Evolutionary conservation across 2,797 vertebrate species (phyloP).

Genomic region (Aratinga solstitialis): DNA sequence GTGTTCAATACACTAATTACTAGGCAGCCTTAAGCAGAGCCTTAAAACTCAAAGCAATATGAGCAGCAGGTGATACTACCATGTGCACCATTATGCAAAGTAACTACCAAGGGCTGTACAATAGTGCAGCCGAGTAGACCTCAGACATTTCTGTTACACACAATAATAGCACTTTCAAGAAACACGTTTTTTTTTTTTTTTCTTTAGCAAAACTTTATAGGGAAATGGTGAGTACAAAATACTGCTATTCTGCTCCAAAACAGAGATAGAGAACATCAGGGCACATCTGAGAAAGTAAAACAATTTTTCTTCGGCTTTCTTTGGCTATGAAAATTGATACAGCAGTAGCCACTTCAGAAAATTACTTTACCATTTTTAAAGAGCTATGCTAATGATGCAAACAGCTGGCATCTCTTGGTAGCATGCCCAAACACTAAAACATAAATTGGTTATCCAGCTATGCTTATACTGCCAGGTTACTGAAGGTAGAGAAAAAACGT

Average conservation of each 20-base stretch:
- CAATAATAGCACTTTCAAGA: neutral
- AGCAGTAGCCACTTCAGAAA: neutral
- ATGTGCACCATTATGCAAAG: neutral
- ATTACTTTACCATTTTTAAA: neutral
- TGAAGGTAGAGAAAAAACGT: neutral
- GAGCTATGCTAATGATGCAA: neutral
- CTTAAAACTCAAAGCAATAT: neutral
- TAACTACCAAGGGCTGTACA: neutral
- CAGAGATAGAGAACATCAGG: neutral
- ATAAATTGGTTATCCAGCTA: neutral
- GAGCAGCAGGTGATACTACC: neutral
- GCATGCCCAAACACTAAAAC: neutral
- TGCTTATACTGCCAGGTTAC: neutral
- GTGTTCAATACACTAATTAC: neutral
- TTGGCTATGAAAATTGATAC: neutral
- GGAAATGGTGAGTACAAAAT: accelerated
- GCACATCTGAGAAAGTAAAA: neutral
- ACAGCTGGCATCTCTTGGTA: neutral
- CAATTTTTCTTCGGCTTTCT: neutral
- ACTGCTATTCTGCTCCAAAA: neutral
- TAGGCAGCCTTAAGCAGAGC: neutral
- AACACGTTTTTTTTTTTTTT: neutral
- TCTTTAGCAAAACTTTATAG: too few species aligned
- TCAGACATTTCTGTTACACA: neutral
- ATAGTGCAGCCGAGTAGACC: neutral